These are phyloP conservation scores for Formica aserva DNA, from an alignment of 2,888 invertebrate genomes.

Conservation along the genomic window DNA sequence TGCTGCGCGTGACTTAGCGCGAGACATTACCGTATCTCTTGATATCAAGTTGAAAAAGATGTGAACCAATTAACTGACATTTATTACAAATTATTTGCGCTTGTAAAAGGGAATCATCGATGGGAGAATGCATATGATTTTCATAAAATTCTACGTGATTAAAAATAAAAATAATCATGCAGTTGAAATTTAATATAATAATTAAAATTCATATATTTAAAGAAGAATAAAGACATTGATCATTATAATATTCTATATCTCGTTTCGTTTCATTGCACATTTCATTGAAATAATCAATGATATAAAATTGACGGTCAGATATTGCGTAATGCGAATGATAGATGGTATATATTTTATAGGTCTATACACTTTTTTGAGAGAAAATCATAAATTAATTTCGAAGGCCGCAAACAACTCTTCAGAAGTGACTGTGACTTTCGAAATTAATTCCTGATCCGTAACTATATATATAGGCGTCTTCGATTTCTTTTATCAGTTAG, in stretches of 20 bases:
- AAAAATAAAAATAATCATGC: not conserved
- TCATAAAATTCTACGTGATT: not conserved
- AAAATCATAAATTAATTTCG: too few species aligned
- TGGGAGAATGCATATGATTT: not conserved
- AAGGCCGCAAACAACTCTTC: too few species aligned
- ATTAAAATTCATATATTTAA: not conserved
- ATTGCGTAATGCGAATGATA: constrained; percentile 17
- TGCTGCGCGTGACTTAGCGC: too few species aligned
- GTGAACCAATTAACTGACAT: constrained; percentile 11
- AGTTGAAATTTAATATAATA: too few species aligned
- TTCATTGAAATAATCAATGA: not conserved
- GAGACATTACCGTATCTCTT: not conserved
- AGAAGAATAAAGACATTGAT: not conserved
- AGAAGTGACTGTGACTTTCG: constrained; percentile 73
- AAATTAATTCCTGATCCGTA: not conserved
- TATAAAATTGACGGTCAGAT: not conserved
- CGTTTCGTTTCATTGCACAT: not conserved
- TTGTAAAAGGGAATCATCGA: not conserved
- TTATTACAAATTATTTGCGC: constrained; percentile 6
- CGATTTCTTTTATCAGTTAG: too few species aligned
- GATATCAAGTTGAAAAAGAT: constrained; percentile 12
- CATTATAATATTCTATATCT: not conserved
- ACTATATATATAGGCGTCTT: too few species aligned
- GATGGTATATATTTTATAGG: too few species aligned
- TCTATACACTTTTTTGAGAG: constrained; percentile 71